Conservation (phyloP, 2,888 invertebrate species). For the Dryadula phaetusa region DNA sequence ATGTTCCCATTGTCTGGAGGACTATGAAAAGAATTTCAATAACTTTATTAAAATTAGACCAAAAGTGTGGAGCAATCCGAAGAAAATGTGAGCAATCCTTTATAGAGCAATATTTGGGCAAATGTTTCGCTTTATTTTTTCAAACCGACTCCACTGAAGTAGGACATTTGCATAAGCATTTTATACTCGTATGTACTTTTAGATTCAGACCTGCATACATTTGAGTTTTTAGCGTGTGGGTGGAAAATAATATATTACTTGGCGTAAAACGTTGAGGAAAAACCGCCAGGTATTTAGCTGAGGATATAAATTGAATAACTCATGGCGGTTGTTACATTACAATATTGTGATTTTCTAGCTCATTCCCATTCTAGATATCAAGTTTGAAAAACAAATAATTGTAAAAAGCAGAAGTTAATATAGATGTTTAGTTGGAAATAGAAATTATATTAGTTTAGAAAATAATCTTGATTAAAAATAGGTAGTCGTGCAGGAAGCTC, state of each 20-base stretch:
- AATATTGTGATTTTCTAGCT: not conserved
- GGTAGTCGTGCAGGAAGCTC: too few relatives aligned
- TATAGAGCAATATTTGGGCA: constrained; percentile 38
- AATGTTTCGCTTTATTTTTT: constrained; percentile 36
- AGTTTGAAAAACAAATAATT: not conserved
- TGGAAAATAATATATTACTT: constrained; percentile 33
- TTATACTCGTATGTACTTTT: constrained; percentile 42
- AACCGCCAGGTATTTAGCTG: constrained; percentile 12
- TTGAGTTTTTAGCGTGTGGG: constrained; percentile 37
- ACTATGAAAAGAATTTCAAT: not conserved
- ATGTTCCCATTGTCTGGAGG: too few relatives aligned
- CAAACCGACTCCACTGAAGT: constrained; percentile 35
- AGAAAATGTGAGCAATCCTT: constrained; percentile 14
- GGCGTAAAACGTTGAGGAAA: constrained; percentile 18
- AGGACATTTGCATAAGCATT: constrained; percentile 45
- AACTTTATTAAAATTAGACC: too few relatives aligned
- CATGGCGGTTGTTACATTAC: not conserved
- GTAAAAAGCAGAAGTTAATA: not conserved
- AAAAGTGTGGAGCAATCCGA: not conserved
- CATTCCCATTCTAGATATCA: not conserved
- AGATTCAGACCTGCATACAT: constrained; percentile 41
- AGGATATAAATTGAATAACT: constrained; percentile 20
- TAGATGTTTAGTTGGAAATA: too few relatives aligned
- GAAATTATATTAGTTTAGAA: too few relatives aligned
- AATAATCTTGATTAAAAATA: too few relatives aligned